Evolutionary conservation across 2,888 invertebrate species (phyloP).

Genomic region (Chrysodeixis includens): DNA sequence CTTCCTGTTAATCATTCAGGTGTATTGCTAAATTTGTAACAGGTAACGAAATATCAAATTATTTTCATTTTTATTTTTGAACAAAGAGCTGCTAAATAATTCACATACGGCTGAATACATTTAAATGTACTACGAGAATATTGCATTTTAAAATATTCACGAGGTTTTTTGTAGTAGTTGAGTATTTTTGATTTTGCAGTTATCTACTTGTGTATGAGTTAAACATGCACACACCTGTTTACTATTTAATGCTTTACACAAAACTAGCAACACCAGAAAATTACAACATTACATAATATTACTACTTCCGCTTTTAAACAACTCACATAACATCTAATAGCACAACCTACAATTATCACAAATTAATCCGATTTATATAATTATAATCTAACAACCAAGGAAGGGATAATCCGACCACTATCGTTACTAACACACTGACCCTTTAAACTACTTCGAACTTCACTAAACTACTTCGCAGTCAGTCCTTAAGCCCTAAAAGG

Average conservation of each 20-base stretch:
- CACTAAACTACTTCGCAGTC: slow-evolving; percentile 10
- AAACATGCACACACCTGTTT: too few species aligned
- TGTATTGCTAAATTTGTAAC: neutral
- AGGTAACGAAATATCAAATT: neutral
- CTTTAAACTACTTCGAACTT: slow-evolving; percentile 15
- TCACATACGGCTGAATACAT: too few species aligned
- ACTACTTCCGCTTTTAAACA: too few species aligned
- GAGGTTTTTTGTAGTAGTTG: too few species aligned
- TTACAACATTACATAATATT: neutral
- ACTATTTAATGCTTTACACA: too few species aligned
- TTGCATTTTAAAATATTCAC: too few species aligned
- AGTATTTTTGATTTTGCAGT: too few species aligned
- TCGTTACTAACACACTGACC: slow-evolving; percentile 27
- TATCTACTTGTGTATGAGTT: too few species aligned
- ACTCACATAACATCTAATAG: neutral
- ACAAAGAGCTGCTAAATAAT: too few species aligned
- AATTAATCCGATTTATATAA: slow-evolving; percentile 23
- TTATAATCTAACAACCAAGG: slow-evolving; percentile 12
- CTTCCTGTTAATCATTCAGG: neutral
- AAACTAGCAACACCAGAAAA: neutral
- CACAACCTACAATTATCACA: neutral
- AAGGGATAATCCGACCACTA: slow-evolving; percentile 24
- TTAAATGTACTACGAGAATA: too few species aligned
- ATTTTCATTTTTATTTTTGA: neutral
- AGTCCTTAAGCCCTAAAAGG: slow-evolving; percentile 11